Base-by-base conservation (phyloP, 2,113 vertebrate genomes). In the Galemys pyrenaicus region DNA sequence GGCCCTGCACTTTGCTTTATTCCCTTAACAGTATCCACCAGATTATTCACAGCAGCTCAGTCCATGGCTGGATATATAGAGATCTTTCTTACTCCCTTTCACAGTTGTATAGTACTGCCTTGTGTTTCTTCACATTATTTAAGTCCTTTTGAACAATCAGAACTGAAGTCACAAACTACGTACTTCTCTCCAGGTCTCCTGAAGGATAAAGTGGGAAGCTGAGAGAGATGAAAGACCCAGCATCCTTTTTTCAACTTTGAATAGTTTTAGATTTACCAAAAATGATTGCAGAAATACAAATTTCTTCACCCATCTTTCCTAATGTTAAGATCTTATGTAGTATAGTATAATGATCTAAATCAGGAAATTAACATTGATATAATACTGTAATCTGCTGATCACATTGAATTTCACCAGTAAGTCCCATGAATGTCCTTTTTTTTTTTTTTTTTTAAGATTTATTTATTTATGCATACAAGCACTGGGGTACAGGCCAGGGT, bases 231-330 rank as follows among this genome's bases (percentile, higher is more conserved):
- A 75, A 5, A 82, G 30, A 60, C 28, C 41, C 46, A 39, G 8
- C 37, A 58, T 67, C 46, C 56, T 41, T 85, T 84, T 68, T 73
- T 56, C 19, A 44, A 4, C n/a, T 83, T 65, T 64, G 82, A 44
- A 65, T 80, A 86, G 54, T 73, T 73, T 73, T 80, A 81, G 26
- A 81, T 81, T 91, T 94, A 62, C 44, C 28, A 41, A n/a, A 74
- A 94, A 54, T 60, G 9, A 9, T 65, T 94, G n/a, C 46, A 58
- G 64, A 87, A 86, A 81, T 81, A 67, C 80, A 65, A 65, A 46
- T 86, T 86, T 46, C 44, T 73, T 80, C 17, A 86, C 46, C 22
- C 49, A 73, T 32, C 39, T 37, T 60, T 37, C 37, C 60, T 74
- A 60, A 37, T 87, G 60, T 56, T 87, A 86, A 68, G 41, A 84